These are phyloP conservation scores for Drosophila algonquin DNA, from an alignment of 2,888 invertebrate species.

Conservation along the genomic window DNA sequence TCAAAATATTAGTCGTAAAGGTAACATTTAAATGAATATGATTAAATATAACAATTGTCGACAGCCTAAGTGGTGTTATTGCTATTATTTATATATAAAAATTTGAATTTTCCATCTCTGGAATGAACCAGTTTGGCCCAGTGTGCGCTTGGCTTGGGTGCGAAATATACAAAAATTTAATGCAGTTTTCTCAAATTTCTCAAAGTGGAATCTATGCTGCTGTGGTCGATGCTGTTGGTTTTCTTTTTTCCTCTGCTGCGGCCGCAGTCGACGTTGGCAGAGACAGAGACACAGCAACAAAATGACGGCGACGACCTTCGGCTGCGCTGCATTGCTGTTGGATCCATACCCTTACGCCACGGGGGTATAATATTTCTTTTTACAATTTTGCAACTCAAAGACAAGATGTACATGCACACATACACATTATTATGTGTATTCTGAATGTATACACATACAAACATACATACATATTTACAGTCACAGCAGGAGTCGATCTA, in stretches of 20 bases:
- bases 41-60: no score
- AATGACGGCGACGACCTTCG: constrained; percentile 67
- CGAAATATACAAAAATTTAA: constrained; percentile 65
- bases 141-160: neutral
- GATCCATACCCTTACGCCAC: neutral
- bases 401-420: neutral
- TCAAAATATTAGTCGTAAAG: no score
- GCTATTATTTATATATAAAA: no score
- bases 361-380: neutral
- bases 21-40: no score
- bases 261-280: constrained; percentile 34
- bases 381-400: no score
- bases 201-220: constrained; percentile 64
- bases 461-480: no score
- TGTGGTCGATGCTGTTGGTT: constrained; percentile 8
- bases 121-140: no score
- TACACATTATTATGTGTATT: neutral
- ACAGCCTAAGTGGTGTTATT: no score
- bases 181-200: constrained; percentile 77
- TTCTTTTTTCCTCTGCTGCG: constrained; percentile 17
- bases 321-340: constrained; percentile 49
- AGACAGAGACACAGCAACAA: constrained; percentile 29
- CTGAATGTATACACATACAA: no score
- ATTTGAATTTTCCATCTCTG: no score
- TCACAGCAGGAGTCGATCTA: no score